phyloP scores from a whole-genome alignment of 1,140 invertebrate species.

The Battus philenor region DNA sequence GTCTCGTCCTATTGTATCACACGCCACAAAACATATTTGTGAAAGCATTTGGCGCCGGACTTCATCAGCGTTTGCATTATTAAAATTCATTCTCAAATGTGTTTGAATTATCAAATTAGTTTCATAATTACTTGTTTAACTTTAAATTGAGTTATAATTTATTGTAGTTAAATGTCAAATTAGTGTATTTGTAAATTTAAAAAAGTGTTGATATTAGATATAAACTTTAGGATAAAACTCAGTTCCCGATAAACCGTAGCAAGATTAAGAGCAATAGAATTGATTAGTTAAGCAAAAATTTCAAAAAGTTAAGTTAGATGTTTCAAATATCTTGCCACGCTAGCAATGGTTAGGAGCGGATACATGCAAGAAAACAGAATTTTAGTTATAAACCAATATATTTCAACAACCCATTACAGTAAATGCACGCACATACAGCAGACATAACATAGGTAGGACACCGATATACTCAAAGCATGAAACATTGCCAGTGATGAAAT shows the following conservation, averaged over 20 bases:
- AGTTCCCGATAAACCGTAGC: constrained; percentile 7
- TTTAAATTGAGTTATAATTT: no score
- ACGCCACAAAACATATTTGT: constrained; percentile 17
- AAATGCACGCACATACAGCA: constrained; percentile 55
- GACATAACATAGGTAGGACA: constrained; percentile 35
- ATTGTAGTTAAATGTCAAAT: no score
- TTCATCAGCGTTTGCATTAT: no score
- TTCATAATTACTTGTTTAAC: no score
- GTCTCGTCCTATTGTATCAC: constrained; percentile 62
- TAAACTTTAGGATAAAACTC: constrained; percentile 1
- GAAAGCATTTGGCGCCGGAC: constrained; percentile 8
- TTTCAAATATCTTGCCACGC: constrained; percentile 34
- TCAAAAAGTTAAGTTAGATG: neutral
- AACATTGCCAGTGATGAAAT: no score
- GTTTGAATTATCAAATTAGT: no score
- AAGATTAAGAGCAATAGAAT: constrained; percentile 1
- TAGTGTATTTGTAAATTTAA: neutral
- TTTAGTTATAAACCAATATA: constrained; percentile 59
- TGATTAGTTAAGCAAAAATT: constrained; percentile 7
- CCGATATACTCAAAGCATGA: constrained; percentile 34
- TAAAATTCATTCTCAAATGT: no score
- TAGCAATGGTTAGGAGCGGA: constrained; percentile 35
- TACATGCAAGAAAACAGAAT: constrained; percentile 70
- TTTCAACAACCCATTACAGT: constrained; percentile 63
- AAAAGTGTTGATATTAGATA: neutral